Percentiles rank a stretch among this genome's conserved stretches.
phyloP scores from a whole-genome alignment of 1,140 invertebrate species.

The Lucilia cuprina region DNA sequence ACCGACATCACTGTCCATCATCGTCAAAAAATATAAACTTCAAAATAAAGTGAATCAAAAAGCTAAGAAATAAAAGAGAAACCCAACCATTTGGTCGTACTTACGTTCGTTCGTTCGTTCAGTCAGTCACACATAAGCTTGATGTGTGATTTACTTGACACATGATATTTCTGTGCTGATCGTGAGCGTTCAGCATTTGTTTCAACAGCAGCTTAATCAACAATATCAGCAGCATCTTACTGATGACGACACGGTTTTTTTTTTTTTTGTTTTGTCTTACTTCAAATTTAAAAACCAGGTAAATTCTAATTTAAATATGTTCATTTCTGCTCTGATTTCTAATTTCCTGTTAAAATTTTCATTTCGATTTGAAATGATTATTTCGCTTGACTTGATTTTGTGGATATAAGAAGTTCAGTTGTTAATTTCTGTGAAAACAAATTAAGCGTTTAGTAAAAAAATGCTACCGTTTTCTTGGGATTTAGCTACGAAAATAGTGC shows the following conservation, averaged over 20 bases:
- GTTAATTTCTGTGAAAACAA: conserved; percentile 26
- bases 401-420: not conserved
- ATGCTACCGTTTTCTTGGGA: conserved; percentile 20
- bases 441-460: conserved; percentile 14
- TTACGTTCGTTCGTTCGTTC: not conserved
- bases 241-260: not conserved
- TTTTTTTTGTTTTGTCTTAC: not conserved
- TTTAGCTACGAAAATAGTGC: not conserved
- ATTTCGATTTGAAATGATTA: conserved; percentile 12
- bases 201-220: not conserved
- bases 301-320: conserved; percentile 15
- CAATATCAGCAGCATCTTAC: not conserved
- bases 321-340: not conserved
- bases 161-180: conserved; percentile 25
- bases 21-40: not conserved
- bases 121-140: conserved; percentile 8
- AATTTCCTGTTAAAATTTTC: conserved; percentile 5
- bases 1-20: conserved; percentile 34
- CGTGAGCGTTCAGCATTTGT: not conserved
- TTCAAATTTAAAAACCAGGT: not conserved
- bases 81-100: too few species aligned
- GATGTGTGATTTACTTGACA: conserved; percentile 27
- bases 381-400: not conserved
- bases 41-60: too few species aligned
- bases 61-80: not conserved